A percentile compares a stretch with the other conserved stretches of the same genome.
These are phyloP conservation scores for Zosterops japonicus DNA, from an alignment of 2,113 vertebrate species.

Conservation along the genomic window DNA sequence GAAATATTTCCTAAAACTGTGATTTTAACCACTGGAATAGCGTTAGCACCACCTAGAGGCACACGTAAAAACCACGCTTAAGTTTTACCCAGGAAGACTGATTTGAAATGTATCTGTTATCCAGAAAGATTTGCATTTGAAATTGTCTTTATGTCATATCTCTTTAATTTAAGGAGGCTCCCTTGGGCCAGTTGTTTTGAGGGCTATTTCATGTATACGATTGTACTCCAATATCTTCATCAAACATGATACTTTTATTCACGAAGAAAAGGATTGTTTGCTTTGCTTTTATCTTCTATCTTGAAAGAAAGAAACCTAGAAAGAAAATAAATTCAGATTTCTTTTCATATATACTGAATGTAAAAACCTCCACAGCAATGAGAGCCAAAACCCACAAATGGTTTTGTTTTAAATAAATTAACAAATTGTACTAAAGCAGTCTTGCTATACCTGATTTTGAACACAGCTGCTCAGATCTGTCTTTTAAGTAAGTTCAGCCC, in stretches of 20 bases:
- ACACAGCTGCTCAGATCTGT: neutral
- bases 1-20: neutral
- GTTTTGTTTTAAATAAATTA: neutral
- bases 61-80: neutral
- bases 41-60: constrained; percentile 61
- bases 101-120: no score
- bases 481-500: neutral
- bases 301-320: neutral
- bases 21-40: neutral
- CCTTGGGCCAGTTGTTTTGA: neutral
- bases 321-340: neutral
- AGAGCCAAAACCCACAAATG: neutral
- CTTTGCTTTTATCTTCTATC: neutral
- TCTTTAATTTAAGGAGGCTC: neutral
- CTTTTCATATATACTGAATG: neutral
- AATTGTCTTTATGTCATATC: neutral
- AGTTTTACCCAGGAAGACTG: neutral
- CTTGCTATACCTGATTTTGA: neutral
- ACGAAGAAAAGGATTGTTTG: neutral
- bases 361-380: neutral
- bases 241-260: neutral
- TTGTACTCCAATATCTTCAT: neutral
- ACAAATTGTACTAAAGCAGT: neutral
- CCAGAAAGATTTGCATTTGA: neutral
- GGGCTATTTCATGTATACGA: neutral